A percentile compares a stretch with the other conserved stretches of the same genome.
phyloP scores from a whole-genome alignment of 2,797 vertebrate species.

The Thripadectes ignobilis region DNA sequence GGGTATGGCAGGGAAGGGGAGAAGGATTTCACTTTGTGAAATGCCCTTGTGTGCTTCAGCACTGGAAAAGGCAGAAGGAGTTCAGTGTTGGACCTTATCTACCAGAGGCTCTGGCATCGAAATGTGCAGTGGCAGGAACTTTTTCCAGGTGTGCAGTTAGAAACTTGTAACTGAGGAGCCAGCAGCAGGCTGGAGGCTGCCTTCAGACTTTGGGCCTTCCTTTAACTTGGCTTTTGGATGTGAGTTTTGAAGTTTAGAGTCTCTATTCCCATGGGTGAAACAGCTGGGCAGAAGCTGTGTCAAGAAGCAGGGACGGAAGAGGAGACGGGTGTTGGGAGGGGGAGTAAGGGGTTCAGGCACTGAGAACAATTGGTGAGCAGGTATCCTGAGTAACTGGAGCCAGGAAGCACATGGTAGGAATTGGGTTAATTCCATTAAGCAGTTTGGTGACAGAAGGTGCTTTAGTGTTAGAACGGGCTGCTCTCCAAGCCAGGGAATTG shows the following conservation, averaged over 20 bases:
- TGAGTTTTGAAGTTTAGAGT: background rate
- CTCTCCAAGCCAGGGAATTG: conserved; percentile 77
- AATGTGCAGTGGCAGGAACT: background rate
- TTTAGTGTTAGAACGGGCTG: conserved; percentile 80
- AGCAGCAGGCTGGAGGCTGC: background rate
- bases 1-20: background rate
- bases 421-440: conserved; percentile 87
- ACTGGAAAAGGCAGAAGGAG: background rate
- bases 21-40: background rate
- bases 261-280: conserved; percentile 53
- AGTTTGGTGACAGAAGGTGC: conserved; percentile 86
- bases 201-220: background rate
- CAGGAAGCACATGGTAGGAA: conserved; percentile 80
- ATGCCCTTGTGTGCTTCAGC: background rate
- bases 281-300: conserved; percentile 31
- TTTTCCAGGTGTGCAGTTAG: background rate
- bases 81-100: background rate
- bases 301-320: background rate
- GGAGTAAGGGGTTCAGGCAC: conserved; percentile 64
- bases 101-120: background rate
- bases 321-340: conserved; percentile 9
- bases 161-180: background rate
- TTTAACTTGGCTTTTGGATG: background rate
- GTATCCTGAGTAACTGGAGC: conserved; percentile 77
- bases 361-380: conserved; percentile 77